These are phyloP conservation scores for Crocuta crocuta DNA, from an alignment of 2,113 vertebrate genomes.

Conservation along the genomic window DNA sequence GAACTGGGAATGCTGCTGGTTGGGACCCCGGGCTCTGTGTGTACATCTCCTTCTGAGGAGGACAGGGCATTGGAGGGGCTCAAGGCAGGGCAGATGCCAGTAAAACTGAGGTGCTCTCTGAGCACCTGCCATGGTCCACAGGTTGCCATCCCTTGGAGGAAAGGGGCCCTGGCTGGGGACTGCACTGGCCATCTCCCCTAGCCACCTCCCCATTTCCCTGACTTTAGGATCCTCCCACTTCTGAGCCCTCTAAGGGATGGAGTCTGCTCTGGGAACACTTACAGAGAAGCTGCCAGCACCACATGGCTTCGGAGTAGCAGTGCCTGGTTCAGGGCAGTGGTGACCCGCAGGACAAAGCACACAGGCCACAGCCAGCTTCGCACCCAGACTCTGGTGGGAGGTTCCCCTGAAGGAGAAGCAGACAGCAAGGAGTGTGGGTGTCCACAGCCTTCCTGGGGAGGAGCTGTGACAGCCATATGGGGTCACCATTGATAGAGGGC, in stretches of 20 bases:
- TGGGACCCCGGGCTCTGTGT: not conserved
- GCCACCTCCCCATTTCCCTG: not conserved
- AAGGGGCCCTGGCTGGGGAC: not conserved
- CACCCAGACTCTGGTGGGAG: constrained; percentile 86
- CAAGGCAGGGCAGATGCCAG: rapidly evolving
- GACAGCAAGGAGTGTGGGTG: not conserved
- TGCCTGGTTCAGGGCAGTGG: constrained; percentile 91
- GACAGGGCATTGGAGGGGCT: rapidly evolving
- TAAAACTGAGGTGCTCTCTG: not conserved
- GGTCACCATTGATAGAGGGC: not conserved
- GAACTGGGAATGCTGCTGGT: not conserved
- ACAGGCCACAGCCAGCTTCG: constrained; percentile 87
- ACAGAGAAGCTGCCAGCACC: constrained; percentile 94
- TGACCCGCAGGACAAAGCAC: constrained; percentile 90
- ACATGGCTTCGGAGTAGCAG: constrained; percentile 87
- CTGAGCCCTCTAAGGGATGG: not conserved
- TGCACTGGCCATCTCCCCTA: not conserved
- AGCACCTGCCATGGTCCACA: not conserved
- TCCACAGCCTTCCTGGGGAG: not conserved
- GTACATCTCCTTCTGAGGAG: not conserved
- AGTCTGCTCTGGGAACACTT: constrained; percentile 73
- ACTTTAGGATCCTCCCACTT: not conserved
- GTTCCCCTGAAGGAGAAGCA: constrained; percentile 87
- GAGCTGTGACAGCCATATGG: not conserved
- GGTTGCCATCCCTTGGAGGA: not conserved